Percentiles rank a stretch among this genome's conserved stretches.
Evolutionary conservation across 2,113 vertebrate genomes (phyloP).

Genomic region (Hypomesus transpacificus): DNA sequence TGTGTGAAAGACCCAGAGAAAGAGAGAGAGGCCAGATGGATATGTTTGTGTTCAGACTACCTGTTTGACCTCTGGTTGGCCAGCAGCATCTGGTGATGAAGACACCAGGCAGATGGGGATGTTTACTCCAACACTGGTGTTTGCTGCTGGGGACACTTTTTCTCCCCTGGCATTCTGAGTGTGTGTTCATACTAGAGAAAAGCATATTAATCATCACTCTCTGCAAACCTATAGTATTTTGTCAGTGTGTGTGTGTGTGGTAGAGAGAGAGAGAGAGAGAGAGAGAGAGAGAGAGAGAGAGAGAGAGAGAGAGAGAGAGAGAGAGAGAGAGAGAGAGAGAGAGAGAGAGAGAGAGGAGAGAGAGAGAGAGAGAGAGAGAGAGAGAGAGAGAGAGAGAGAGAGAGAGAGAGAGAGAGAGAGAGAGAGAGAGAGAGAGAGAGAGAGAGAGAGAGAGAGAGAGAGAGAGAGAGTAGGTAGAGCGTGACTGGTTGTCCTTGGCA

Average conservation of each 20-base stretch:
- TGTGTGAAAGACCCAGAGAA: background rate
- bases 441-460: background rate
- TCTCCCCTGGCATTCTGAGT: background rate
- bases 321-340: background rate
- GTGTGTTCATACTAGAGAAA: background rate
- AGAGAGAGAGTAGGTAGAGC: background rate
- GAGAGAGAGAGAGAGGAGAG: background rate
- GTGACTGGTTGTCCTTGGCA: too few relatives aligned
- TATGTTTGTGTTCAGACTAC: slow-evolving; percentile 19
- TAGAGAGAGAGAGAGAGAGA: background rate
- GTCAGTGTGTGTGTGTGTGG: background rate
- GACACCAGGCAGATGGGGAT: slow-evolving; percentile 56
- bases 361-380: background rate
- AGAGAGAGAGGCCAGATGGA: background rate
- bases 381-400: background rate
- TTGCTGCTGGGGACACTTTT: slow-evolving; percentile 36
- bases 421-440: background rate
- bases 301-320: background rate
- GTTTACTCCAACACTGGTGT: slow-evolving; percentile 30
- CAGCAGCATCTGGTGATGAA: slow-evolving; percentile 40
- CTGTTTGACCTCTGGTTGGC: slow-evolving; percentile 51
- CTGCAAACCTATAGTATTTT: too few relatives aligned
- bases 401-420: background rate
- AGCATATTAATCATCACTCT: too few relatives aligned
- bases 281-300: background rate